These are phyloP conservation scores for Diorhabda elongata DNA, from an alignment of 1,140 invertebrate genomes.

Conservation along the genomic window DNA sequence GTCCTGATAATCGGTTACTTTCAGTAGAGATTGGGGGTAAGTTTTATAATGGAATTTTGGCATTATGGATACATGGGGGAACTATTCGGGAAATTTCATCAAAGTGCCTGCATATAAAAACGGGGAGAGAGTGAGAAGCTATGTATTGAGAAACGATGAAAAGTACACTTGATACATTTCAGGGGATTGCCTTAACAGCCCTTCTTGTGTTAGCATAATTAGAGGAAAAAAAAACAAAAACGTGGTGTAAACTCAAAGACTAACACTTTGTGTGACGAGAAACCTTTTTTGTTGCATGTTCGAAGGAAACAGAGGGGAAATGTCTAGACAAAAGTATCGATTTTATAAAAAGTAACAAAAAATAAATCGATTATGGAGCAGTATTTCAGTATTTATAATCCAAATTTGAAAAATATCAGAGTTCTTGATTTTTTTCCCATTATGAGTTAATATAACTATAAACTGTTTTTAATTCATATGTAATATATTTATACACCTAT, in stretches of 20 bases:
- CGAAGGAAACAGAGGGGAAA: neutral
- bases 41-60: constrained; percentile 30
- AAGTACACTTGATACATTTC: constrained; percentile 7
- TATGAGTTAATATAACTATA: too few species aligned
- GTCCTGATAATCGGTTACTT: constrained; percentile 11
- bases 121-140: neutral
- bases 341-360: neutral
- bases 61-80: constrained; percentile 29
- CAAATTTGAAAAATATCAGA: too few species aligned
- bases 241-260: neutral
- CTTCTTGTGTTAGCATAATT: constrained; percentile 6
- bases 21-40: constrained; percentile 27
- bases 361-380: too few species aligned
- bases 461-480: too few species aligned
- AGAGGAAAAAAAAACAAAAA: neutral
- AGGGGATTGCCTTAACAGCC: neutral
- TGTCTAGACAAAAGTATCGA: neutral
- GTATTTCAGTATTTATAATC: too few species aligned
- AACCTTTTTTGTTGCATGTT: constrained; percentile 10
- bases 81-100: neutral
- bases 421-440: too few species aligned
- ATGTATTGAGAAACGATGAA: constrained; percentile 7
- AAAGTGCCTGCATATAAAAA: constrained; percentile 5
- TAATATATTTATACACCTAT: too few species aligned
- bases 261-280: neutral